These are phyloP conservation scores for Iselma pallidipennis DNA, from an alignment of 2,888 invertebrate genomes.

Conservation along the genomic window DNA sequence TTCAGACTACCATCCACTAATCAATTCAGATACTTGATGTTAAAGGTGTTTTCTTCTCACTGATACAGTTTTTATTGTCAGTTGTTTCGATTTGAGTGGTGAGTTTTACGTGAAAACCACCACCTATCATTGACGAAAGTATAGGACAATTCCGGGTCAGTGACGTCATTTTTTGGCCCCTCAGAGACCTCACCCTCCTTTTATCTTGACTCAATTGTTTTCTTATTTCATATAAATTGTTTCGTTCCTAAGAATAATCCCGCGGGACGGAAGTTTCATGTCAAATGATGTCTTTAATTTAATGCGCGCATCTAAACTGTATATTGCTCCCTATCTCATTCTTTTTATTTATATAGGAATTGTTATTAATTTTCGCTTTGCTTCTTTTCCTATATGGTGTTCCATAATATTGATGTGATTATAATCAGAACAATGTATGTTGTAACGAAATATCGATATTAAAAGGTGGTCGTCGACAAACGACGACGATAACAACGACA, in stretches of 20 bases:
- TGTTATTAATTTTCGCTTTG: background rate
- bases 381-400: background rate
- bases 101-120: background rate
- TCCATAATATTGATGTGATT: no score
- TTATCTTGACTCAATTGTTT: constrained; percentile 51
- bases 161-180: constrained; percentile 39
- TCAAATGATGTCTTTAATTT: constrained; percentile 48
- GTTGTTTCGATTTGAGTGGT: background rate
- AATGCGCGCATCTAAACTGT: constrained; percentile 18
- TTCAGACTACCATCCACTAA: background rate
- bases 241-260: constrained; percentile 45
- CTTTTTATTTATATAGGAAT: no score
- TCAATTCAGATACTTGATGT: background rate
- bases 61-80: no score
- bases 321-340: background rate
- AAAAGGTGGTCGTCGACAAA: background rate
- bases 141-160: constrained; percentile 38
- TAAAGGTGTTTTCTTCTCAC: no score
- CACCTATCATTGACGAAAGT: background rate
- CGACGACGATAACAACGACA: background rate
- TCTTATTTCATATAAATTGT: constrained; percentile 54
- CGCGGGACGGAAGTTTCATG: constrained; percentile 45
- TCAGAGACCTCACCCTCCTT: constrained; percentile 42
- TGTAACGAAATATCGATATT: background rate
- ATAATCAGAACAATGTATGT: background rate